Evolutionary conservation across 2,797 vertebrate species (phyloP).

Genomic region (Eulemur coronatus): DNA sequence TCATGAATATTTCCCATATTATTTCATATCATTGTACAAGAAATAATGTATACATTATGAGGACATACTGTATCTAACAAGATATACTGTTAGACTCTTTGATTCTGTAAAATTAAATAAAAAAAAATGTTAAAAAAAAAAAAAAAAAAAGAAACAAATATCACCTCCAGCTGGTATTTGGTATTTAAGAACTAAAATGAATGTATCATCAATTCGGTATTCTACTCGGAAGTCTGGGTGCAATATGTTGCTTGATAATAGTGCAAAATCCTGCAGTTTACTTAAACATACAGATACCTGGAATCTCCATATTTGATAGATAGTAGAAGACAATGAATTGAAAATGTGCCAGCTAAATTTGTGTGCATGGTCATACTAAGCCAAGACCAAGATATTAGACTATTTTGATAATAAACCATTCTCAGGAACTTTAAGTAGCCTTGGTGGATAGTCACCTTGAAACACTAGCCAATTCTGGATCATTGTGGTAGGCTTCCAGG

Average conservation of each 20-base stretch:
- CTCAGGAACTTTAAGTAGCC: neutral
- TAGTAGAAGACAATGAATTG: neutral
- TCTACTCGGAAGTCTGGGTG: neutral
- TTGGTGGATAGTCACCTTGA: neutral
- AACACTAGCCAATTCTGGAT: neutral
- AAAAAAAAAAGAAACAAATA: constrained; percentile 4
- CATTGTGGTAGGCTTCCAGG: neutral
- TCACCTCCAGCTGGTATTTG: neutral
- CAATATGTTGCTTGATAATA: neutral
- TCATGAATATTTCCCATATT: too few species aligned
- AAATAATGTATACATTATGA: too few species aligned
- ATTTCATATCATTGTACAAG: too few species aligned
- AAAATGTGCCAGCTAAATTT: neutral
- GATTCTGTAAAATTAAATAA: too few species aligned
- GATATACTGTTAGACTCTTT: too few species aligned
- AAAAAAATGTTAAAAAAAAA: too few species aligned
- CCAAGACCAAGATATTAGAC: neutral
- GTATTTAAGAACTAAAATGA: neutral
- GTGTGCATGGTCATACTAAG: neutral
- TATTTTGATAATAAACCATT: neutral
- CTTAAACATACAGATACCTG: neutral
- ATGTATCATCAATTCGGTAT: neutral
- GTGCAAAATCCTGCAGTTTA: neutral
- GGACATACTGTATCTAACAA: too few species aligned
- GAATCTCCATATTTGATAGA: neutral